phyloP scores from a whole-genome alignment of 2,888 invertebrate genomes.

The Nematopogon swammerdamellus region DNA sequence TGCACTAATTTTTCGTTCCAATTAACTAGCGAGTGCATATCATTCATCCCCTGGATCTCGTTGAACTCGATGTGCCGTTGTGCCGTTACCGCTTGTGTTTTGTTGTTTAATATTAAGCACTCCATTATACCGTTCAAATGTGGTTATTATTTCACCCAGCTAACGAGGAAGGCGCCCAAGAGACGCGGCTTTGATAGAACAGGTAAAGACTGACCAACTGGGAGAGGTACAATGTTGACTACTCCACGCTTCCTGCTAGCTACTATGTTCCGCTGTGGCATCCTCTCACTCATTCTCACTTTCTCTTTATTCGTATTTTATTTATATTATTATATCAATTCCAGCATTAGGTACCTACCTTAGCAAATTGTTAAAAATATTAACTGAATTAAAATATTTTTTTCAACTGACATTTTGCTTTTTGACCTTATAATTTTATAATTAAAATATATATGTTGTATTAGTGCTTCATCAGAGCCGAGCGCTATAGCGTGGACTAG shows the following conservation, averaged over 20 bases:
- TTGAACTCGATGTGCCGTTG: conserved; percentile 18
- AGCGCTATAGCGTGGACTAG: neutral
- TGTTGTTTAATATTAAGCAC: neutral
- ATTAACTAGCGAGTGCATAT: neutral
- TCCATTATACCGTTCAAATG: conserved; percentile 45
- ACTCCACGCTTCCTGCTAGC: neutral
- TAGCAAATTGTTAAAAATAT: no score
- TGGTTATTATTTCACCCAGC: conserved; percentile 58
- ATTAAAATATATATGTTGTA: no score
- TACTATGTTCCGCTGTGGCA: no score
- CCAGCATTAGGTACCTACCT: no score
- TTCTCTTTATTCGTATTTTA: no score
- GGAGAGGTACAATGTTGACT: neutral
- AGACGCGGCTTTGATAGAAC: conserved; percentile 58
- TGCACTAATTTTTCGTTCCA: neutral
- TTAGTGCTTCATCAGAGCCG: no score
- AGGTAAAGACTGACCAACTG: conserved; percentile 31
- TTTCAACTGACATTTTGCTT: no score
- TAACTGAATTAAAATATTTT: no score
- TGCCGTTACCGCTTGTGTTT: conserved; percentile 25
- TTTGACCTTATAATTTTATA: no score
- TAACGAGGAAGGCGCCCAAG: conserved; percentile 57
- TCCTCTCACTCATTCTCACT: no score
- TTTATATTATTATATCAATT: no score
- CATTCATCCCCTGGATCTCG: neutral